Conservation (phyloP, 1,140 invertebrate genomes). For the Sitodiplosis mosellana region DNA sequence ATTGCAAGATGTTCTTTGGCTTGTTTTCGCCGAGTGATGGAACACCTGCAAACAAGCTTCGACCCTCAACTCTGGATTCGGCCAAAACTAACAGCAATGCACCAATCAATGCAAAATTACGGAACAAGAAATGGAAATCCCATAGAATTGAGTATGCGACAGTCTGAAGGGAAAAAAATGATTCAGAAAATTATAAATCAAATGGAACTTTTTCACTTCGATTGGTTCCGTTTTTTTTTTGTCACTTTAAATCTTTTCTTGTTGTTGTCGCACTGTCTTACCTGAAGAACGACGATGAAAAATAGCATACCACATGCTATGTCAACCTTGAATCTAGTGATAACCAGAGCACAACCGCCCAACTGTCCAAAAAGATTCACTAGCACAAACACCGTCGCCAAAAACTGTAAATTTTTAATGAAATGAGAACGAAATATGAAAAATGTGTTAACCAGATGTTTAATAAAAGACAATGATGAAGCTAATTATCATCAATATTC, state of each 20-base stretch:
- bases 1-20: slow-evolving; percentile 91
- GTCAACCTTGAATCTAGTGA: slow-evolving; percentile 79
- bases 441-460: neutral
- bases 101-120: slow-evolving; percentile 91
- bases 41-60: slow-evolving; percentile 93
- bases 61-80: slow-evolving; percentile 80
- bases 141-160: slow-evolving; percentile 95
- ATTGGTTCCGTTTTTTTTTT: no score
- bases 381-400: slow-evolving; percentile 76
- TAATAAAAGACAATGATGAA: slow-evolving; percentile 35
- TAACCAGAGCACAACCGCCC: slow-evolving; percentile 87
- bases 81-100: slow-evolving; percentile 86
- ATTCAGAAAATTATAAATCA: slow-evolving; percentile 1
- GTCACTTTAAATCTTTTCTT: neutral
- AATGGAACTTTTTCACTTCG: neutral
- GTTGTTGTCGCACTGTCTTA: slow-evolving; percentile 17
- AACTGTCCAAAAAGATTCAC: slow-evolving; percentile 91
- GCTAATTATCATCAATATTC: slow-evolving; percentile 65
- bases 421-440: neutral
- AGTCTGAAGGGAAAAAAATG: slow-evolving; percentile 46
- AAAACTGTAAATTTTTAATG: slow-evolving; percentile 27
- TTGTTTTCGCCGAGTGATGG: slow-evolving; percentile 93
- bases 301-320: slow-evolving; percentile 89
- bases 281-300: slow-evolving; percentile 91
- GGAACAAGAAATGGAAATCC: slow-evolving; percentile 91